Evolutionary conservation across 1,140 invertebrate species (phyloP), one percentile per base, ranked within the genome.

Genomic region (Anoplolepis gracilipes): DNA sequence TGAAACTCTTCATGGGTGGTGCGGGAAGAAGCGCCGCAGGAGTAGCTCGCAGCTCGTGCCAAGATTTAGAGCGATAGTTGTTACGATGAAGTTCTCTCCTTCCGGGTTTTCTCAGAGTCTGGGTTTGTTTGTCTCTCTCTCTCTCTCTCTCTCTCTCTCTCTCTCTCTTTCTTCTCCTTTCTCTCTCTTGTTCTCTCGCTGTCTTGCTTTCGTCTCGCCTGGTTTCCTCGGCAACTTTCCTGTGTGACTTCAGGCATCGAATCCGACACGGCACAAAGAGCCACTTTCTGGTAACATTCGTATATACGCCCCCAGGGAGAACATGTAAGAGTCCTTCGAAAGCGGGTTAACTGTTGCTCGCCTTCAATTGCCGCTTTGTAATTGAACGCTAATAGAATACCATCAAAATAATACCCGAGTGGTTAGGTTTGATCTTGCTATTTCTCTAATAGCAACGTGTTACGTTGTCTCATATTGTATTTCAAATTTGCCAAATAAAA

Each of bases 61-160:
- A 92, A 91, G 92, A 93, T 93, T 92, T 92, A 91, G 88, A 87
- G 88, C 90, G 91, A 93, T 92, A 93, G 92, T 93, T 91, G 92
- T 90, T 91, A 87, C 73, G 88, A 78, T 69, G 75, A 92, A 91
- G 85, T 92, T 91, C 85, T 77, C 46, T 49, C 42, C 30, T 79
- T 79, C 33, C 30, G 49, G 33, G 42, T 84, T 84, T 87, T 88
- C 77, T 81, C 85, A 30, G 75, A 77, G 25, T n/a, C 70, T 82
- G 65, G 73, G 49, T 11, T 25, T 46, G 1, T 59, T 55, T 33
- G 11, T 42, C 46, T 36, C 22, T 55, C 10, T 69, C 30, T 16
- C 22, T 36, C 13, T 11, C 10, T 82, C 53, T 25, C 19, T n/a
- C 7, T 36, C 7, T 8, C 28, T 36, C 16, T 30, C 59, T 16